These are phyloP conservation scores for Struthidea cinerea DNA, from an alignment of 2,113 vertebrate genomes.

Conservation along the genomic window DNA sequence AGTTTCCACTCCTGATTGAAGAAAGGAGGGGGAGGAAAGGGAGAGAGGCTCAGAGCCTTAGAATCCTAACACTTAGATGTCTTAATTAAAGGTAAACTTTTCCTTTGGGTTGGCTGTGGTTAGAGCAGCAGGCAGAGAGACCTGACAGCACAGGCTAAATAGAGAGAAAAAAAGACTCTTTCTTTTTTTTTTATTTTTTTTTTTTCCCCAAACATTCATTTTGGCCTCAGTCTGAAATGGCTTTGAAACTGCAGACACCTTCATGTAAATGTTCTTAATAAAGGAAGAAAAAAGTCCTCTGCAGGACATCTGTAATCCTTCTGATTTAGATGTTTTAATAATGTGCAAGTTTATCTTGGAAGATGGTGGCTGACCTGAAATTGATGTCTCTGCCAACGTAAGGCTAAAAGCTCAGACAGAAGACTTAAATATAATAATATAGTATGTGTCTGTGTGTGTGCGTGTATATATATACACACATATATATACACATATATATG, in stretches of 20 bases:
- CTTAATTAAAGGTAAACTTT: constrained; percentile 46
- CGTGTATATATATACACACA: neutral
- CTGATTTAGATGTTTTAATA: constrained; percentile 62
- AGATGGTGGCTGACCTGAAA: constrained; percentile 37
- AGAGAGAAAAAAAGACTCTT: neutral
- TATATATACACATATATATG: neutral
- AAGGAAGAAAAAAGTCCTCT: neutral
- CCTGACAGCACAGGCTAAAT: neutral
- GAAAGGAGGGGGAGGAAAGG: neutral
- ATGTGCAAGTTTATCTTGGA: constrained; percentile 48
- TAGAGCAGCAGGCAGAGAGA: constrained; percentile 10
- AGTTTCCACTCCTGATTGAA: neutral
- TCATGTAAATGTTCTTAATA: constrained; percentile 51
- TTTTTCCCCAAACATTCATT: neutral
- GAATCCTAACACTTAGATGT: neutral
- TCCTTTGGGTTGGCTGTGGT: constrained; percentile 13
- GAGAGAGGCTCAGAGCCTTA: neutral
- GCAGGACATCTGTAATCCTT: constrained; percentile 29
- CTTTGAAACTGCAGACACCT: constrained; percentile 47
- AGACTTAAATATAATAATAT: neutral
- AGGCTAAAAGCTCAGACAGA: constrained; percentile 17
- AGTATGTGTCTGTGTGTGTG: neutral
- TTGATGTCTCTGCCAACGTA: neutral
- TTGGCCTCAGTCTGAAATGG: constrained; percentile 2
- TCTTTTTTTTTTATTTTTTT: neutral